Conservation (phyloP, 2,113 vertebrate species). For the Pheucticus melanocephalus region DNA sequence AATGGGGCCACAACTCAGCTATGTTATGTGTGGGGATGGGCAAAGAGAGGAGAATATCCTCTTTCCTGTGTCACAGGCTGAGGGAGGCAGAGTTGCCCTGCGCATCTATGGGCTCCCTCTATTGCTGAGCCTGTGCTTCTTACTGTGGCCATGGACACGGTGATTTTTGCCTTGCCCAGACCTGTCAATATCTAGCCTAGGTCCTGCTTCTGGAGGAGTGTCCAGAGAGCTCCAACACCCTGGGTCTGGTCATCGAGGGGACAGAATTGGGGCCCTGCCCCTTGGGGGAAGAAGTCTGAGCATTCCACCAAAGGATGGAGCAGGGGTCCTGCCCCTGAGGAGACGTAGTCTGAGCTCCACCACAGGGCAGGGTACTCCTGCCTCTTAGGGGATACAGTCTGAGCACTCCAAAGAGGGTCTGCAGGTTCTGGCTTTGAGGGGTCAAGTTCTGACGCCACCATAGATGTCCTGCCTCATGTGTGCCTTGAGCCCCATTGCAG, state of each 20-base stretch:
- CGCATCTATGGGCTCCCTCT: background rate
- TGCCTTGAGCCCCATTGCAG: too few species aligned
- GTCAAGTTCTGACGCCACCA: background rate
- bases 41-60: background rate
- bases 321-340: accelerated
- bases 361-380: background rate
- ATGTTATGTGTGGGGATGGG: accelerated
- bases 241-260: background rate
- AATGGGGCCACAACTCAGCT: background rate
- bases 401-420: background rate
- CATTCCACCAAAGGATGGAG: background rate
- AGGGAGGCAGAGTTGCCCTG: background rate
- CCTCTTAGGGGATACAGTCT: background rate
- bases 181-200: accelerated
- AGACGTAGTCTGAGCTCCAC: background rate
- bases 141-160: accelerated
- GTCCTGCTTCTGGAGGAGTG: background rate
- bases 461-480: accelerated
- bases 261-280: accelerated
- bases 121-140: accelerated
- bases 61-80: background rate
- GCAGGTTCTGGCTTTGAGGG: background rate
- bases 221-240: background rate
- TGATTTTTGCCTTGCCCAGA: accelerated
- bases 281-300: background rate